Evolutionary conservation across 2,797 vertebrate species (phyloP).

Genomic region (Nothura maculosa): DNA sequence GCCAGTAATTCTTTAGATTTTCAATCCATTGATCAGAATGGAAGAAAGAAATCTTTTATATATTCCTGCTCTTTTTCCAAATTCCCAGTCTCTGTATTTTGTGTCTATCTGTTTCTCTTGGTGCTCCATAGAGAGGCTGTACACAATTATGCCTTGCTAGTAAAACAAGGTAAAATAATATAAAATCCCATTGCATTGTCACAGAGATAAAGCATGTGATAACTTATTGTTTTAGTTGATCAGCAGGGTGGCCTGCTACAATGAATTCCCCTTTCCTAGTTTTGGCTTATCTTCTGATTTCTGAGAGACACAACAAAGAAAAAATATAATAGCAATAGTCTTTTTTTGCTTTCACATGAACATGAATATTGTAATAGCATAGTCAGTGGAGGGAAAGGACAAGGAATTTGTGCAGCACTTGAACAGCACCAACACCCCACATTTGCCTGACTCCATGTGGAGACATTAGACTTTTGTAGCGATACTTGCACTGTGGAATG

Average conservation of each 20-base stretch:
- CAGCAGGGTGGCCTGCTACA: conserved; percentile 61
- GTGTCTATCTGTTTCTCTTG: background rate
- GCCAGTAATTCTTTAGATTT: conserved; percentile 12
- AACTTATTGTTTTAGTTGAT: conserved; percentile 64
- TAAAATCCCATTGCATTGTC: conserved; percentile 50
- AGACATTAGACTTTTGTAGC: background rate
- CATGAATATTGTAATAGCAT: conserved; percentile 10
- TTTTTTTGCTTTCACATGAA: conserved; percentile 18
- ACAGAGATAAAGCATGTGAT: conserved; percentile 33
- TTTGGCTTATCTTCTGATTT: conserved; percentile 56
- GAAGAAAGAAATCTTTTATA: conserved; percentile 4
- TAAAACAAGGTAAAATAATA: conserved; percentile 64
- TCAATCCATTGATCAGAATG: background rate
- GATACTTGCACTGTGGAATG: background rate
- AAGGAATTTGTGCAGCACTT: background rate
- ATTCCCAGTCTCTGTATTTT: background rate
- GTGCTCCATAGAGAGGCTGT: conserved; percentile 1
- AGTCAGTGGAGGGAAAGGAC: background rate
- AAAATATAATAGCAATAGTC: conserved; percentile 4
- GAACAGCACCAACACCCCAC: background rate
- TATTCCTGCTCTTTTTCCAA: background rate
- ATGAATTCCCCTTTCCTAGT: conserved; percentile 25
- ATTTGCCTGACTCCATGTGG: background rate
- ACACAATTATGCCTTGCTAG: conserved; percentile 36
- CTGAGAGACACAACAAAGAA: conserved; percentile 63